These are phyloP conservation scores for Terrapene triunguis DNA, from an alignment of 2,113 vertebrate genomes.

Conservation along the genomic window DNA sequence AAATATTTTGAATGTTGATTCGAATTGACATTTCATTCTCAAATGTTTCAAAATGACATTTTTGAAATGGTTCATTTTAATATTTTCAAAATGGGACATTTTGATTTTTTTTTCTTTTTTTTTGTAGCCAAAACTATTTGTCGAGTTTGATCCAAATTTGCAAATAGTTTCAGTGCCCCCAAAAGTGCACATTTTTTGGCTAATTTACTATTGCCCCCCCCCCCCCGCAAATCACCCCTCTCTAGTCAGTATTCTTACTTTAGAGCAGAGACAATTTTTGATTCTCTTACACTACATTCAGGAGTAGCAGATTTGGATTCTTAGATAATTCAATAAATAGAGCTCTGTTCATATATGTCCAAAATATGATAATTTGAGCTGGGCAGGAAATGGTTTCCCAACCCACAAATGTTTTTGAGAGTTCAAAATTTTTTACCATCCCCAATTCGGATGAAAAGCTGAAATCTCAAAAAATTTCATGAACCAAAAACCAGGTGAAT, in stretches of 20 bases:
- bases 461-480: not conserved
- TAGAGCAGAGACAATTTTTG: not conserved
- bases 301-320: not conserved
- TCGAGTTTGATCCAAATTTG: not conserved
- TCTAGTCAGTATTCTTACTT: not conserved
- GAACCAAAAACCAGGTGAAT: not conserved
- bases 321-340: not conserved
- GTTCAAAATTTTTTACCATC: not conserved
- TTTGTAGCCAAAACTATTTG: not conserved
- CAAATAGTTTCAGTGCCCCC: not conserved
- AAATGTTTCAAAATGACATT: too few relatives aligned
- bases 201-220: not conserved
- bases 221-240: not conserved
- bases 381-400: not conserved
- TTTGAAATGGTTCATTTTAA: too few relatives aligned
- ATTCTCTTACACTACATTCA: too few relatives aligned
- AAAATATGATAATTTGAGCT: not conserved
- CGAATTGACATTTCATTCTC: not conserved
- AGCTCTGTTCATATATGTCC: not conserved
- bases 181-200: not conserved
- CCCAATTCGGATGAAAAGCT: not conserved
- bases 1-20: not conserved
- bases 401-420: not conserved
- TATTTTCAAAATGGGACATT: not conserved
- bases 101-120: not conserved